phyloP scores from a whole-genome alignment of 2,113 vertebrate genomes.

The Hemiprocne comata region DNA sequence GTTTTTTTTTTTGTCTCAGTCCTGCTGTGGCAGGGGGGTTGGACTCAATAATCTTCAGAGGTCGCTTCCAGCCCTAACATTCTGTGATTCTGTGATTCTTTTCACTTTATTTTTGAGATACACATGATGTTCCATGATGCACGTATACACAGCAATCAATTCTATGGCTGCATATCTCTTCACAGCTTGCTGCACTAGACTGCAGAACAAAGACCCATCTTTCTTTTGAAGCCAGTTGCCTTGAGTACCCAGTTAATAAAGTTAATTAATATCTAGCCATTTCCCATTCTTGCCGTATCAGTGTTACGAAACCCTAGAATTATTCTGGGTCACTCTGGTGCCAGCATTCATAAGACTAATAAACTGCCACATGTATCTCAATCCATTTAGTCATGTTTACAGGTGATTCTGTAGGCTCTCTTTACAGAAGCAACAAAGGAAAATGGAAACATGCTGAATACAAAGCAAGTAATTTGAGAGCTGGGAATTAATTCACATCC shows the following conservation, averaged over 20 bases:
- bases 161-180: neutral
- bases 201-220: neutral
- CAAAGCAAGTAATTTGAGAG: constrained; percentile 38
- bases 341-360: constrained; percentile 15
- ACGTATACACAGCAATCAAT: neutral
- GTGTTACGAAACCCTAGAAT: constrained; percentile 56
- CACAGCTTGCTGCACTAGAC: neutral
- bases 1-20: too few relatives aligned
- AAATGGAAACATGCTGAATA: constrained; percentile 24
- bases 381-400: constrained; percentile 42
- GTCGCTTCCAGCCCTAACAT: too few relatives aligned
- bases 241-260: constrained; percentile 4
- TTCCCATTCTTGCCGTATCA: neutral
- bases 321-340: constrained; percentile 42
- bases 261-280: constrained; percentile 33
- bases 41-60: too few relatives aligned
- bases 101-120: neutral
- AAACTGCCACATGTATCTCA: constrained; percentile 39
- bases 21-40: too few relatives aligned
- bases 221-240: neutral
- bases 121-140: neutral
- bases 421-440: neutral
- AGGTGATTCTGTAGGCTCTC: constrained; percentile 2
- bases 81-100: too few relatives aligned
- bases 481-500: constrained; percentile 27